Evolutionary conservation across 2,113 vertebrate genomes (phyloP).

Genomic region (Andinoacara biseriatus): DNA sequence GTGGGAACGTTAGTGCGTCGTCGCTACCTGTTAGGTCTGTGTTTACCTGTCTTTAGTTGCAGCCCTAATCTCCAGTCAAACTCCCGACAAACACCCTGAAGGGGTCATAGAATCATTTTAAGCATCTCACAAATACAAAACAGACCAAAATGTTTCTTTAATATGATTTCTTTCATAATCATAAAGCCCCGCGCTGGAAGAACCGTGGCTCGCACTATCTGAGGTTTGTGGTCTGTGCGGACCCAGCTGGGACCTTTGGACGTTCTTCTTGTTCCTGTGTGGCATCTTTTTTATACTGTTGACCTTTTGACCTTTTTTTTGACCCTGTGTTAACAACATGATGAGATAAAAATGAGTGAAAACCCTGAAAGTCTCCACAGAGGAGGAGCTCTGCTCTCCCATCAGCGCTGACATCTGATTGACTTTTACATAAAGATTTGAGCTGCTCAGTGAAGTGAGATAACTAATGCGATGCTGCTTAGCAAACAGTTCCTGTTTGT

Average conservation of each 20-base stretch:
- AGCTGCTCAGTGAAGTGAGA: not conserved
- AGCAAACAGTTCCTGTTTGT: not conserved
- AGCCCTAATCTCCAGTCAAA: too few relatives aligned
- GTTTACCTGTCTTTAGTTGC: too few relatives aligned
- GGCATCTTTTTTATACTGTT: not conserved
- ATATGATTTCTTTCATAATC: not conserved
- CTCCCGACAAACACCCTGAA: too few relatives aligned
- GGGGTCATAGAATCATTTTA: not conserved
- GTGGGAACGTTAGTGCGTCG: too few relatives aligned
- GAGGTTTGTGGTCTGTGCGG: not conserved
- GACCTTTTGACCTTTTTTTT: too few relatives aligned
- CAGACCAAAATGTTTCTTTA: not conserved
- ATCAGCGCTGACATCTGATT: not conserved
- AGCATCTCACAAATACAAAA: not conserved
- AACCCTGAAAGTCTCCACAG: too few relatives aligned
- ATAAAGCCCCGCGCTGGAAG: fast-evolving
- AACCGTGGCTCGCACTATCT: not conserved
- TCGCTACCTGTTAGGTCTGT: too few relatives aligned
- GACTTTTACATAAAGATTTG: not conserved
- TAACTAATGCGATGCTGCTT: not conserved
- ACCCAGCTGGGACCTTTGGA: not conserved
- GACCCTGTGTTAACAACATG: too few relatives aligned
- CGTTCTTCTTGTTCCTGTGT: not conserved
- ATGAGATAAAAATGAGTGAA: too few relatives aligned
- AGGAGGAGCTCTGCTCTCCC: too few relatives aligned